phyloP scores from a whole-genome alignment of 2,113 vertebrate species.

The Hystrix cristata region DNA sequence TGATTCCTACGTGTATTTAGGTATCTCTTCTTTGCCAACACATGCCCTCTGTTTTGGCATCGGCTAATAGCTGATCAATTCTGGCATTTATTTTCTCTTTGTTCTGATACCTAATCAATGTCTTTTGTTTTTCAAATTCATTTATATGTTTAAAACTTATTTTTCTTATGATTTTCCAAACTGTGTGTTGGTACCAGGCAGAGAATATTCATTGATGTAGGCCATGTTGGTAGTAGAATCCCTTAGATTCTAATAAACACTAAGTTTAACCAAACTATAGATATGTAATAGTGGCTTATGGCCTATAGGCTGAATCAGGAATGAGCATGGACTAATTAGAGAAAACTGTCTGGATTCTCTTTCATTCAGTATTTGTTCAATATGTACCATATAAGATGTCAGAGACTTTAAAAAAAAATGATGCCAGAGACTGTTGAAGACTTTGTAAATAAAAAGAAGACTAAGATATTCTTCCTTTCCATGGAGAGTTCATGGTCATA shows the following conservation, averaged over 20 bases:
- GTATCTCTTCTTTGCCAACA: background rate
- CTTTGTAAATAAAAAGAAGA: background rate
- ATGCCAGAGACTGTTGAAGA: constrained; percentile 26
- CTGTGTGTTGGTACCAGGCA: background rate
- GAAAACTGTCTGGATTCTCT: constrained; percentile 6
- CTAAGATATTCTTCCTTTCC: background rate
- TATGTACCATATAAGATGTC: background rate
- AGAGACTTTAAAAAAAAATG: background rate
- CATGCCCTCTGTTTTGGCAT: background rate
- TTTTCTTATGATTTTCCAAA: background rate
- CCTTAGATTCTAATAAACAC: constrained; percentile 49
- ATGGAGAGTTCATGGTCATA: background rate
- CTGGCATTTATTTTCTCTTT: constrained; percentile 37
- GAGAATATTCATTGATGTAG: background rate
- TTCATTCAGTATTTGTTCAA: constrained; percentile 29
- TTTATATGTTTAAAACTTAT: background rate
- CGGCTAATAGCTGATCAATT: background rate
- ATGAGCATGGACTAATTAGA: background rate
- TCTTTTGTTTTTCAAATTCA: background rate
- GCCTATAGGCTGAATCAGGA: background rate
- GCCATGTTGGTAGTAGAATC: background rate
- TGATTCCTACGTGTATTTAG: background rate
- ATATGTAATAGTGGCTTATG: background rate
- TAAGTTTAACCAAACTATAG: background rate
- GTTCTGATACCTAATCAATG: background rate